These are phyloP conservation scores for Trichacis sp. DNA, from an alignment of 2,888 invertebrate genomes.

Conservation along the genomic window DNA sequence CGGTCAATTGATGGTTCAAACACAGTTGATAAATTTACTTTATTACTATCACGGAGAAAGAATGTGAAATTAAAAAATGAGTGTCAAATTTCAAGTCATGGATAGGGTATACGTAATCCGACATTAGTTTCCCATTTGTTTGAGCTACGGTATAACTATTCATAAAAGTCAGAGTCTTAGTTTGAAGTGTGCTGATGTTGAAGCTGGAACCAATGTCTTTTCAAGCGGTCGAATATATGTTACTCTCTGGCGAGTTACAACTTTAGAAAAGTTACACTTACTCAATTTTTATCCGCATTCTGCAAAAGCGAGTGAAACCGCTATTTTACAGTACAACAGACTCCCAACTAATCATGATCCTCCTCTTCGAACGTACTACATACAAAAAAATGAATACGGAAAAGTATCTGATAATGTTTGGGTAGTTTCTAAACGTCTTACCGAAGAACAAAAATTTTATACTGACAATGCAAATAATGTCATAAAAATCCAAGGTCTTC, in stretches of 20 bases:
- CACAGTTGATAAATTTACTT: constrained; percentile 29
- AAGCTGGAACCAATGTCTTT: constrained; percentile 37
- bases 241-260: constrained; percentile 44
- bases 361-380: too few relatives aligned
- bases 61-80: constrained; percentile 35
- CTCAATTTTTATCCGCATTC: constrained; percentile 42
- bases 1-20: constrained; percentile 28
- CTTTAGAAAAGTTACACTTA: constrained; percentile 39
- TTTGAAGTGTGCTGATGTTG: constrained; percentile 34
- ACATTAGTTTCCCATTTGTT: constrained; percentile 26
- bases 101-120: constrained; percentile 13
- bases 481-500: too few relatives aligned
- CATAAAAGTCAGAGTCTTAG: constrained; percentile 42
- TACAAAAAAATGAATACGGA: too few relatives aligned
- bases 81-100: constrained; percentile 43
- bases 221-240: constrained; percentile 33
- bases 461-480: too few relatives aligned
- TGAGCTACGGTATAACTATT: constrained; percentile 26
- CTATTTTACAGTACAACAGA: constrained; percentile 37
- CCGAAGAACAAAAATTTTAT: too few relatives aligned
- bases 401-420: too few relatives aligned
- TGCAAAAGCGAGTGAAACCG: constrained; percentile 29
- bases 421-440: too few relatives aligned
- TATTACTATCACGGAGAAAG: constrained; percentile 25
- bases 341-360: constrained; percentile 13